These are phyloP conservation scores for Clytia hemisphaerica DNA, from an alignment of 30 jellyfish, hydroid and myxozoan genomes.

Conservation along the genomic window DNA sequence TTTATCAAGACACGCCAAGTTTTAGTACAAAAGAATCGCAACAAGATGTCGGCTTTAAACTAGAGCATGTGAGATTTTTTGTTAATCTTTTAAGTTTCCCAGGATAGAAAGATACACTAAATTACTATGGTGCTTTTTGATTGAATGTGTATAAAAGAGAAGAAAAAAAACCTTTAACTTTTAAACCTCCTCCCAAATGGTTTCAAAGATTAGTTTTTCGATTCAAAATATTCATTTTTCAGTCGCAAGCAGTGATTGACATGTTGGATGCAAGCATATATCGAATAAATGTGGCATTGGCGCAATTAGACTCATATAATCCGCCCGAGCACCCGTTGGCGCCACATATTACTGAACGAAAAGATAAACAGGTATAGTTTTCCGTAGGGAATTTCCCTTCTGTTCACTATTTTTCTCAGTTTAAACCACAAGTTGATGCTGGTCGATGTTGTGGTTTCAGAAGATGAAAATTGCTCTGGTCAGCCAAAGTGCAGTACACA, in stretches of 20 bases:
- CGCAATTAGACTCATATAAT: slow-evolving; percentile 18
- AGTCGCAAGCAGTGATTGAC: slow-evolving; percentile 86
- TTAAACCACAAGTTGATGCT: too few relatives aligned
- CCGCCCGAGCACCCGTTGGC: slow-evolving; percentile 61
- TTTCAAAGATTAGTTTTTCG: too few relatives aligned
- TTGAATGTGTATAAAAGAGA: too few relatives aligned
- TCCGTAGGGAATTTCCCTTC: too few relatives aligned
- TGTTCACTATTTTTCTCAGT: too few relatives aligned
- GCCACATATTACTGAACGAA: slow-evolving; percentile 47
- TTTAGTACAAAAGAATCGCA: slow-evolving; percentile 59
- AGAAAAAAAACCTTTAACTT: too few relatives aligned
- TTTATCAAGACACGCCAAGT: slow-evolving; percentile 89
- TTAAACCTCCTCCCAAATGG: too few relatives aligned
- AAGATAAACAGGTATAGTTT: slow-evolving; percentile 69
- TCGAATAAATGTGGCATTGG: slow-evolving; percentile 34
- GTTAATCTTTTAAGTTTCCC: too few relatives aligned
- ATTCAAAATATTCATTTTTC: too few relatives aligned
- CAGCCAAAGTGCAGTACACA: too few relatives aligned
- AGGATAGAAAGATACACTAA: too few relatives aligned
- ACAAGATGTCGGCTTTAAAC: slow-evolving; percentile 62
- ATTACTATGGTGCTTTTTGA: too few relatives aligned
- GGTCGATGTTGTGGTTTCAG: neutral
- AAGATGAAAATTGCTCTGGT: slow-evolving; percentile 22
- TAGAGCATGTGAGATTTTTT: slow-evolving; percentile 52
- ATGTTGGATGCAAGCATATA: slow-evolving; percentile 78